Conservation (phyloP, 2,113 vertebrate genomes). For the Erythrocebus patas region DNA sequence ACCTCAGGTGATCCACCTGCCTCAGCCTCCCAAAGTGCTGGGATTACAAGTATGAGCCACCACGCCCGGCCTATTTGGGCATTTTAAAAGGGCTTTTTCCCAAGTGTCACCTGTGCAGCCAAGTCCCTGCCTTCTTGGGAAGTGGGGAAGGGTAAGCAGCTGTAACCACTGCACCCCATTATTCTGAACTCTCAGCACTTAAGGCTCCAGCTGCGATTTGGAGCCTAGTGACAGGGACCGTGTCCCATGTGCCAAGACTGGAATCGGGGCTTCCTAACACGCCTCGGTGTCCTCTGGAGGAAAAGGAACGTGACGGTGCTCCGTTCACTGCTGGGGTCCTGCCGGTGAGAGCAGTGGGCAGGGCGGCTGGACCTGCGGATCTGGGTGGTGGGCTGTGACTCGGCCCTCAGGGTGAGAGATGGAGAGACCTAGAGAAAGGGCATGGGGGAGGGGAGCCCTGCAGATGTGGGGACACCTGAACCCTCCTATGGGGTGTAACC, state of each 20-base stretch:
- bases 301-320: accelerated
- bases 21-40: neutral
- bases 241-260: neutral
- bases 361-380: accelerated
- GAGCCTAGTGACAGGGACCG: neutral
- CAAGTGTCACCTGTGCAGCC: neutral
- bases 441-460: neutral
- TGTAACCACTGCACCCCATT: neutral
- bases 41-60: neutral
- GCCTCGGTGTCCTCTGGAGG: neutral
- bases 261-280: neutral
- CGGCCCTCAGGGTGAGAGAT: neutral
- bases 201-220: too few relatives aligned
- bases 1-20: neutral
- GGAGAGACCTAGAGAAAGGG: neutral
- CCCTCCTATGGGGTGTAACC: constrained; percentile 50
- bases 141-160: neutral
- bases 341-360: accelerated
- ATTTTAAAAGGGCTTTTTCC: neutral
- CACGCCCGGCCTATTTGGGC: too few relatives aligned
- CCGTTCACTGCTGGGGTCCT: neutral
- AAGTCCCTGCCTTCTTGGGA: neutral
- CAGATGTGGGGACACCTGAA: neutral
- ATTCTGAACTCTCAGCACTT: neutral
- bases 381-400: neutral